Evolutionary conservation across 1,140 invertebrate species (phyloP).

Genomic region (Aphelinus atriplicis): DNA sequence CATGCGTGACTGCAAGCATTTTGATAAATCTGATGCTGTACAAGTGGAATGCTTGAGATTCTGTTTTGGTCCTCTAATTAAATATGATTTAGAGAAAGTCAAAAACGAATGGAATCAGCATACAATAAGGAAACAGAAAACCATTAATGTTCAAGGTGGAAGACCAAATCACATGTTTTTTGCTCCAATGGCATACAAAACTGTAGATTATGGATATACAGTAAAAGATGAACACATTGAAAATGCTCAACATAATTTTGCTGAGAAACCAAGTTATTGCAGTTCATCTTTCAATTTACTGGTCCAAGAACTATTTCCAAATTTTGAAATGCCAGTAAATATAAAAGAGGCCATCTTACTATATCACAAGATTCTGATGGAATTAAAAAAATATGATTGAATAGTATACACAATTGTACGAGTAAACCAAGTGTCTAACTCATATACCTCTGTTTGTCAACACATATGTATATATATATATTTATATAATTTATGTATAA

Average conservation of each 20-base stretch:
- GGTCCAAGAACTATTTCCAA: not conserved
- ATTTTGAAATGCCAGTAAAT: not conserved
- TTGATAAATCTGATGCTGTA: slow-evolving; percentile 1
- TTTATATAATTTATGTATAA: too few species aligned
- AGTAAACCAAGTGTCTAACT: too few species aligned
- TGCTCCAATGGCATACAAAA: not conserved
- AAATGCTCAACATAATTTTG: not conserved
- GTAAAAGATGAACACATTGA: not conserved
- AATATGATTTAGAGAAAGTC: slow-evolving; percentile 18
- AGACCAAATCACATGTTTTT: slow-evolving; percentile 5
- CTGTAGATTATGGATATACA: not conserved
- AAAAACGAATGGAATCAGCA: slow-evolving; percentile 17
- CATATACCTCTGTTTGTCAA: too few species aligned
- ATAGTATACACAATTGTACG: too few species aligned
- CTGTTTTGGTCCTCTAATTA: slow-evolving; percentile 22
- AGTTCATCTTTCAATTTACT: not conserved
- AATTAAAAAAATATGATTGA: not conserved
- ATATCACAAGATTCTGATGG: not conserved
- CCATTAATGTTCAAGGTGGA: not conserved
- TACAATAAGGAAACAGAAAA: slow-evolving; percentile 10
- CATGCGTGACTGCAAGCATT: slow-evolving; percentile 15
- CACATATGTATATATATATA: too few species aligned
- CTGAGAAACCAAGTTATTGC: not conserved
- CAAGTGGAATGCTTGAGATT: slow-evolving; percentile 24
- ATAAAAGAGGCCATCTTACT: slow-evolving; percentile 12